Base-by-base conservation (phyloP, 1,140 invertebrate genomes). In the Gyrodactylus bullatarudis region DNA sequence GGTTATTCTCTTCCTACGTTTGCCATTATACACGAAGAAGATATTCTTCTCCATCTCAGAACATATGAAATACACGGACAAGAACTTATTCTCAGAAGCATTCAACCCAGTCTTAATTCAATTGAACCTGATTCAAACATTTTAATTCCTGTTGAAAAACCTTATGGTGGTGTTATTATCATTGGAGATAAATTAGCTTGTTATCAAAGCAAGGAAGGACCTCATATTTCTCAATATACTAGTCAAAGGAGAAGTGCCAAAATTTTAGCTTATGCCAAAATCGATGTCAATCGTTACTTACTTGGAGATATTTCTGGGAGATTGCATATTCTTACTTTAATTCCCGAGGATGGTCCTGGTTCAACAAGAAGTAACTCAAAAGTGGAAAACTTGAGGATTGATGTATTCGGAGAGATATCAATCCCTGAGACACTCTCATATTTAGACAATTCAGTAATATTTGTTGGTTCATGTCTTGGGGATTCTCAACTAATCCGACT, bases 391-490 rank as follows among this genome's bases (percentile, higher is more conserved):
- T 69, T 74, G 21, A 20, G 23, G 26, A 73, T 26, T 8, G 69
- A 75, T 16, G 23, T 75, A 0, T 27, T 75, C 25, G 74, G 75
- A 19, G 75, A 75, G 71, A 87, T 94, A 19, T 91, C 89, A 20
- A 94, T 95, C 76, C 91, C 94, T 1, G 92, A 97, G 81, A 93
- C 90, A 78, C 87, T 99, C 78, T 95, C 91, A n/a, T 99, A 99
- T 78, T 82, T 98, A 70, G 94, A 98, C 79, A 98, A 98, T 83
- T 91, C 91, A 68, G 93, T 98, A 24, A 87, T 98, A 71, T 99
- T 93, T 80, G 86, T 99, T 76, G 94, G 94, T 0, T 96, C 92
- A 0, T 85, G 91, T 23, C 83, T 98, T 23, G 94, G 94, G 0
- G 94, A 99, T 81, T 95, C 91, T 0, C 93, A 97, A 75, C 82